Conservation (phyloP, 2,113 vertebrate genomes). For the Chamaetylas fuelleborni region DNA sequence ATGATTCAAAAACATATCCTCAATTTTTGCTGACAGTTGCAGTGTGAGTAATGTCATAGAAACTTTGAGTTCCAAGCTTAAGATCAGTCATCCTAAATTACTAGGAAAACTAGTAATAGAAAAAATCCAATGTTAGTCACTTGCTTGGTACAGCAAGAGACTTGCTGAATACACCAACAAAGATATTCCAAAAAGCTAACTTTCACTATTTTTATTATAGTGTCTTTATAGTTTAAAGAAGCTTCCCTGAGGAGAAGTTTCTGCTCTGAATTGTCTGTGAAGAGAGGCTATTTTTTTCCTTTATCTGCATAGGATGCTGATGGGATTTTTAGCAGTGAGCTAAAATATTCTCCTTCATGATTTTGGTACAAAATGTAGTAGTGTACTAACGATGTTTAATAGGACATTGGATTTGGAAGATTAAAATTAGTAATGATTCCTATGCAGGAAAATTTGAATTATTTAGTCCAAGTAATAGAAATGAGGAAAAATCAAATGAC, state of each 20-base stretch:
- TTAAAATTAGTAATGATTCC: background rate
- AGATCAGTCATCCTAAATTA: background rate
- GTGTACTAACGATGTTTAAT: background rate
- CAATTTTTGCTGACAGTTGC: background rate
- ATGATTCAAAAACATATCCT: background rate
- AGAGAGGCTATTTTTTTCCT: background rate
- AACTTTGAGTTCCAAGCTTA: background rate
- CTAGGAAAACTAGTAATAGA: background rate
- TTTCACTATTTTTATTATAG: background rate
- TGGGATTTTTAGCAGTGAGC: background rate
- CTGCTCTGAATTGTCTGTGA: background rate
- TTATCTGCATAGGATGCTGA: background rate
- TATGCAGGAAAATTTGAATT: background rate
- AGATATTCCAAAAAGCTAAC: background rate
- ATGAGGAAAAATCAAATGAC: background rate
- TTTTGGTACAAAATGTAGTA: background rate
- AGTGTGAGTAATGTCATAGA: background rate
- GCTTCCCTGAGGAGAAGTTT: background rate
- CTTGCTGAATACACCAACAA: background rate
- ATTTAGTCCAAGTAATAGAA: background rate
- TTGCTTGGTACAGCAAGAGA: background rate
- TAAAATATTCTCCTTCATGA: background rate
- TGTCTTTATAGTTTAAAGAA: background rate
- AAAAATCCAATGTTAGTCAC: background rate
- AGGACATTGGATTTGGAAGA: background rate